Evolutionary conservation across 2,113 vertebrate genomes (phyloP).

Genomic region (Campylomormyrus numenius): DNA sequence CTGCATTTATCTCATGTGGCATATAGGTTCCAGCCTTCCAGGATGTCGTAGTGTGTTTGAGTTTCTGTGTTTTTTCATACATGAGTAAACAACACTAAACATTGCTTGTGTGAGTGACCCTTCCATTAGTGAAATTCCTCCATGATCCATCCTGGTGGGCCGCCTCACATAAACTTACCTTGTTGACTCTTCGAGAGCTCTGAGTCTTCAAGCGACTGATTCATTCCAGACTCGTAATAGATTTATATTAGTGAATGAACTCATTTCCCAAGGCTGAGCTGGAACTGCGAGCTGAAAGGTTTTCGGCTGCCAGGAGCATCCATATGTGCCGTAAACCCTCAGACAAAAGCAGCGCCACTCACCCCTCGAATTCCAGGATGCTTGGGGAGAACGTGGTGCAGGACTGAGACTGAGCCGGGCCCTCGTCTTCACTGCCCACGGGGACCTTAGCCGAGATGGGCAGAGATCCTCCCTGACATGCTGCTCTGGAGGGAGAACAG

Average conservation of each 20-base stretch:
- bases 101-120: not conserved
- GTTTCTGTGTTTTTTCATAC: not conserved
- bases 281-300: not conserved
- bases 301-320: not conserved
- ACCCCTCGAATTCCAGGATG: constrained; percentile 73
- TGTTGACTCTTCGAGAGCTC: not conserved
- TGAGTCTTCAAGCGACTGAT: not conserved
- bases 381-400: constrained; percentile 38
- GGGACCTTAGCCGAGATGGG: not conserved
- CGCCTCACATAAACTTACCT: not conserved
- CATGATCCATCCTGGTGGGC: not conserved
- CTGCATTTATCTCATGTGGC: not conserved
- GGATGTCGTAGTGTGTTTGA: not conserved
- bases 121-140: not conserved
- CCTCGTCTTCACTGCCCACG: constrained; percentile 22
- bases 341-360: constrained; percentile 10
- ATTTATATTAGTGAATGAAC: not conserved
- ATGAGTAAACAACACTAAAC: not conserved
- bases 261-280: not conserved
- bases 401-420: constrained; percentile 26
- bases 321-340: not conserved
- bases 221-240: not conserved
- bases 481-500: not conserved
- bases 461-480: not conserved
- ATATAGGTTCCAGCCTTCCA: not conserved